A percentile compares a stretch with the other conserved stretches of the same genome.
These are phyloP conservation scores for Neosalanx taihuensis DNA, from an alignment of 2,797 vertebrate genomes.

Conservation along the genomic window DNA sequence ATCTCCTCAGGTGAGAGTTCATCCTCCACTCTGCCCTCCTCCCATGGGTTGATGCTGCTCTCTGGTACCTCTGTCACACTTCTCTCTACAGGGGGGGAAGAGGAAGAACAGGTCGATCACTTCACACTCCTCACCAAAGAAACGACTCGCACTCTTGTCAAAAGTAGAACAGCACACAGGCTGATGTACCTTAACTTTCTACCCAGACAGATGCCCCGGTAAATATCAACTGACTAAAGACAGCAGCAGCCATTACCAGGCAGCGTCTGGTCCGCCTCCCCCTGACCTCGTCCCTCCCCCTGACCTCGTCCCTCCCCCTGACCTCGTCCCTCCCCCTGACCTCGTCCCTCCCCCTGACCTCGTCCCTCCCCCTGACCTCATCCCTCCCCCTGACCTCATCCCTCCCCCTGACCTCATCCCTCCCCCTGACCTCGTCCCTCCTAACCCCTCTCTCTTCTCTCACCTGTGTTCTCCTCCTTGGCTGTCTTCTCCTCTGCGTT, in stretches of 20 bases:
- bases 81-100: slow-evolving; percentile 70
- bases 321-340: neutral
- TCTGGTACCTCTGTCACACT: slow-evolving; percentile 65
- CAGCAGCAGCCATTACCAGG: neutral
- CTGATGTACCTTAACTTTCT: too few species aligned
- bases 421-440: too few species aligned
- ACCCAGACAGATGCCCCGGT: too few species aligned
- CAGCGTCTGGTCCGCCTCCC: too few species aligned
- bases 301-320: too few species aligned
- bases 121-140: neutral
- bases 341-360: too few species aligned
- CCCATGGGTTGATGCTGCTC: slow-evolving; percentile 76
- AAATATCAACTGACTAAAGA: slow-evolving; percentile 1
- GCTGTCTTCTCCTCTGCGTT: slow-evolving; percentile 70
- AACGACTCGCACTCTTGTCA: neutral
- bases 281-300: too few species aligned
- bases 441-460: neutral
- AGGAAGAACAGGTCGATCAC: neutral
- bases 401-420: neutral
- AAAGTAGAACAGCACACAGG: too few species aligned
- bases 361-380: too few species aligned
- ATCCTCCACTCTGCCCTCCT: slow-evolving; percentile 83
- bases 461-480: slow-evolving; percentile 79
- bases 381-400: too few species aligned
- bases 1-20: slow-evolving; percentile 96